phyloP scores from a whole-genome alignment of 2,888 invertebrate species.

The Apeira syringaria region DNA sequence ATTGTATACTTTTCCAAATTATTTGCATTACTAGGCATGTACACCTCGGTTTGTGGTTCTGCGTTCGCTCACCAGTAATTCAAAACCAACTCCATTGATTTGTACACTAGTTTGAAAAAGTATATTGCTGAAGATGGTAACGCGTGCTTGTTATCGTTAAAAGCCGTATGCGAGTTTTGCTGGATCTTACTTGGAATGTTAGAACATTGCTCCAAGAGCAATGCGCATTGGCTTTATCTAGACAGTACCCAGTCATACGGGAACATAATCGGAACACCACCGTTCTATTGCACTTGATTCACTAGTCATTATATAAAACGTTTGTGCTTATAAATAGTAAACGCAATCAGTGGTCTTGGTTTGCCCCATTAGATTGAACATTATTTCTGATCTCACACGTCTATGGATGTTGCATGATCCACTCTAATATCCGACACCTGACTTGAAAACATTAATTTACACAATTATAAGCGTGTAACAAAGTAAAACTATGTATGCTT shows the following conservation, averaged over 20 bases:
- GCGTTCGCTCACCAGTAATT: conserved; percentile 1
- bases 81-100: conserved; percentile 6
- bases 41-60: conserved; percentile 10
- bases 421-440: background rate
- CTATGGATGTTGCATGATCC: conserved; percentile 4
- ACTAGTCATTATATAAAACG: too few species aligned
- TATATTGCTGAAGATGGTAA: background rate
- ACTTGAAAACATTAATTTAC: background rate
- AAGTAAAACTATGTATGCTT: conserved; percentile 2
- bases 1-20: conserved; percentile 16
- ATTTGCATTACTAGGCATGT: conserved; percentile 23
- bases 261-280: too few species aligned
- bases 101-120: background rate
- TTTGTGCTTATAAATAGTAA: too few species aligned
- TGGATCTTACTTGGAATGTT: too few species aligned
- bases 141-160: too few species aligned
- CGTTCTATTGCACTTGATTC: too few species aligned
- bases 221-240: too few species aligned
- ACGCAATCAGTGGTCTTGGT: conserved; percentile 7
- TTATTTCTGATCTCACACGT: background rate
- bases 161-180: too few species aligned
- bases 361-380: conserved; percentile 1
- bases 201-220: too few species aligned
- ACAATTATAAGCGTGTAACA: background rate
- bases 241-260: too few species aligned